These are phyloP conservation scores for Saccopteryx bilineata DNA, from an alignment of 2,113 vertebrate genomes.

Conservation along the genomic window DNA sequence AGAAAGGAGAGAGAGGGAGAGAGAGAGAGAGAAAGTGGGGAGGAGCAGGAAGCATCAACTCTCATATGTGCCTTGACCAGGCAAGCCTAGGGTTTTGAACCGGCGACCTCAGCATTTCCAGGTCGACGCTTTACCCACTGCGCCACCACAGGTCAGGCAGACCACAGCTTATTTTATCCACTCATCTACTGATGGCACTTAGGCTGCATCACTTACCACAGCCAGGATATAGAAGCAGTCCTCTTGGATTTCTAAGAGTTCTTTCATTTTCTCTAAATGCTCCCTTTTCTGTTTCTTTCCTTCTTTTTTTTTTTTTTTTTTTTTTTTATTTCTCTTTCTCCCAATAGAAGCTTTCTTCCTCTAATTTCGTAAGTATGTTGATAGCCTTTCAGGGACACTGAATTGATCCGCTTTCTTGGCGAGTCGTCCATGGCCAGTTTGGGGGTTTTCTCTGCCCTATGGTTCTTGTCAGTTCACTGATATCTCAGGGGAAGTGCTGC, in stretches of 20 bases:
- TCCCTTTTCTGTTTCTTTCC: background rate
- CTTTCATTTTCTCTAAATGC: background rate
- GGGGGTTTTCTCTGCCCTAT: background rate
- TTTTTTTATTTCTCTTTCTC: background rate
- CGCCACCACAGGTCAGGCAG: too few relatives aligned
- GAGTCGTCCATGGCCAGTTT: background rate
- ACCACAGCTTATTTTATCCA: too few relatives aligned
- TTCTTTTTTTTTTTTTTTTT: too few relatives aligned
- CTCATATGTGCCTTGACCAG: too few relatives aligned
- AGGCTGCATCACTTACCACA: too few relatives aligned
- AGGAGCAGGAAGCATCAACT: too few relatives aligned
- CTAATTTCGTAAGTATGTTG: background rate
- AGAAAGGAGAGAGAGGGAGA: too few relatives aligned
- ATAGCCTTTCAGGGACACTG: background rate
- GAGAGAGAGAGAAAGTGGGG: too few relatives aligned
- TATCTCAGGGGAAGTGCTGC: background rate
- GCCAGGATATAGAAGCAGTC: background rate
- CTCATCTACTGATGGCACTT: too few relatives aligned
- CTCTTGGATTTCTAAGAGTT: background rate
- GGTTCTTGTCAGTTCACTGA: background rate
- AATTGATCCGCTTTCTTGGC: constrained; percentile 3
- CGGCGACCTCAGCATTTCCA: too few relatives aligned
- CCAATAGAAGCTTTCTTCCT: background rate
- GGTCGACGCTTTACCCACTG: too few relatives aligned
- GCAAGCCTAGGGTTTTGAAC: too few relatives aligned